phyloP scores from a whole-genome alignment of 2,113 vertebrate genomes.

The Antechinus flavipes region DNA sequence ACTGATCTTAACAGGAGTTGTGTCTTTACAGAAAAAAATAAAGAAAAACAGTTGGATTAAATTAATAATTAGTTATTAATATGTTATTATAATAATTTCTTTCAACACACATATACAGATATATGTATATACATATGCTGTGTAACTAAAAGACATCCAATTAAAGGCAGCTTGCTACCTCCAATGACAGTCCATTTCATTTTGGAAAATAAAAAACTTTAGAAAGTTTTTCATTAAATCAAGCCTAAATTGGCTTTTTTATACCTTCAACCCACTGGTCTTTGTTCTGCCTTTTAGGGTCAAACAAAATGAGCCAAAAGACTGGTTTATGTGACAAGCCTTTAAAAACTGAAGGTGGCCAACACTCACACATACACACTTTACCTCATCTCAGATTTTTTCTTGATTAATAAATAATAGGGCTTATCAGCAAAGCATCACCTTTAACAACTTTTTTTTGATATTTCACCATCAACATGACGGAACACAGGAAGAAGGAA shows the following conservation, averaged over 20 bases:
- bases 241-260: not conserved
- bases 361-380: not conserved
- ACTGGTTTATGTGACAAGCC: not conserved
- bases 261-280: not conserved
- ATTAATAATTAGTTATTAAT: too few relatives aligned
- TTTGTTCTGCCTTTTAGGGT: not conserved
- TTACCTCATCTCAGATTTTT: not conserved
- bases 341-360: not conserved
- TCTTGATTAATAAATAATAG: slow-evolving; percentile 8
- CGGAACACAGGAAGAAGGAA: not conserved
- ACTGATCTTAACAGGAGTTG: too few relatives aligned
- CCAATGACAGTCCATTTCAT: not conserved
- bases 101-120: not conserved
- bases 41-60: too few relatives aligned
- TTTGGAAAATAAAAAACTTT: not conserved
- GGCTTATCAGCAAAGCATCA: not conserved
- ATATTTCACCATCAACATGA: not conserved
- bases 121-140: not conserved
- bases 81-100: too few relatives aligned
- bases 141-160: not conserved
- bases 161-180: not conserved
- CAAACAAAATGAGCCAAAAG: not conserved
- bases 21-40: too few relatives aligned
- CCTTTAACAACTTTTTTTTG: not conserved
- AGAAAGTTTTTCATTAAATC: not conserved